phyloP scores from a whole-genome alignment of 1,140 invertebrate genomes.

The Wasmannia auropunctata region DNA sequence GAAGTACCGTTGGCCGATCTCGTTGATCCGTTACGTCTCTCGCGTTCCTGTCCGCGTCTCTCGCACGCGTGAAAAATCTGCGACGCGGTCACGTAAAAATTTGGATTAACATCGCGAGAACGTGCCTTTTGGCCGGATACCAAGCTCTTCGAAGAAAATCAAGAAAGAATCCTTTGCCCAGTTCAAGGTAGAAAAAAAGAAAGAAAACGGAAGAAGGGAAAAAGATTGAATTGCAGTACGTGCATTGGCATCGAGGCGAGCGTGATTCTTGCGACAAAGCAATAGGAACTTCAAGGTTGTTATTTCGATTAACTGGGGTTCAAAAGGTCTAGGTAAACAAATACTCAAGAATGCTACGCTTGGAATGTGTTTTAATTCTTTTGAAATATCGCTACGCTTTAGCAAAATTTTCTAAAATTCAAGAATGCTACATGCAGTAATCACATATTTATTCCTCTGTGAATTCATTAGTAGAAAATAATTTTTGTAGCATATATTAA shows the following conservation, averaged over 20 bases:
- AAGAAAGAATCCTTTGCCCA: background rate
- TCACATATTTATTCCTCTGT: background rate
- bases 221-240: background rate
- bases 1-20: constrained; percentile 78
- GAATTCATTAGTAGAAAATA: background rate
- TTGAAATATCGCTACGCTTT: background rate
- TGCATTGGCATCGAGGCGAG: background rate
- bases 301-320: background rate
- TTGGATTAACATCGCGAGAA: background rate
- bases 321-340: background rate
- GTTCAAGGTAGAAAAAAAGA: background rate
- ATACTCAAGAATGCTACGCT: background rate
- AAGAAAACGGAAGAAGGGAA: background rate
- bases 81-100: background rate
- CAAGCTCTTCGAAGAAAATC: background rate
- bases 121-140: background rate
- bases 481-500: background rate
- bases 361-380: background rate
- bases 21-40: constrained; percentile 75
- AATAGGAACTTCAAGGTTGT: background rate
- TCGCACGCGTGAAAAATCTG: constrained; percentile 1
- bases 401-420: background rate
- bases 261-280: background rate
- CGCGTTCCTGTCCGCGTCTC: constrained; percentile 60
- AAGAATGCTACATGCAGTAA: background rate